phyloP scores from a whole-genome alignment of 2,113 vertebrate species.

The Ictidomys tridecemlineatus region DNA sequence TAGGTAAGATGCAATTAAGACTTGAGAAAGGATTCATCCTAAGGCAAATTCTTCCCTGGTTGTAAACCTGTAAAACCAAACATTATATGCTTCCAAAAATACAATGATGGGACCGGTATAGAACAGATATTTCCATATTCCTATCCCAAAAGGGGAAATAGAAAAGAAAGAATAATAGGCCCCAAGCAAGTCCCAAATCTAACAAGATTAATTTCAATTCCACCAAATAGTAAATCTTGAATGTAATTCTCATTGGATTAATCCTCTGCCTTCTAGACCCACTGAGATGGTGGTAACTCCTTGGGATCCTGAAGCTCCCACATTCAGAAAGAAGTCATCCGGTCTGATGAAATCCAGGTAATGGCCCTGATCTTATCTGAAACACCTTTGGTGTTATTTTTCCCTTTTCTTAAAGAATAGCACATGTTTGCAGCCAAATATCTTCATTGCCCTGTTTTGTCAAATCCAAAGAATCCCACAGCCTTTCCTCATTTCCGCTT shows the following conservation, averaged over 20 bases:
- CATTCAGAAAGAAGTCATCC: background rate
- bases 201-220: background rate
- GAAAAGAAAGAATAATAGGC: background rate
- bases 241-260: background rate
- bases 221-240: background rate
- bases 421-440: background rate
- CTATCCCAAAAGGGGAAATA: background rate
- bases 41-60: background rate
- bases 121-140: background rate
- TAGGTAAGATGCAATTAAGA: background rate
- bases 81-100: background rate
- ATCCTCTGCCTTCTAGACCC: background rate
- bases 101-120: background rate
- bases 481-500: background rate
- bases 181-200: background rate
- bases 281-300: background rate
- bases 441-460: background rate
- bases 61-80: background rate
- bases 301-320: background rate
- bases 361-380: background rate
- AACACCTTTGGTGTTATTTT: background rate
- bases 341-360: background rate
- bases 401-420: background rate
- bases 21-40: background rate
- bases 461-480: background rate